These are phyloP conservation scores for Tetranychus cinnabarinus DNA, from an alignment of 1,140 invertebrate genomes.

Conservation along the genomic window DNA sequence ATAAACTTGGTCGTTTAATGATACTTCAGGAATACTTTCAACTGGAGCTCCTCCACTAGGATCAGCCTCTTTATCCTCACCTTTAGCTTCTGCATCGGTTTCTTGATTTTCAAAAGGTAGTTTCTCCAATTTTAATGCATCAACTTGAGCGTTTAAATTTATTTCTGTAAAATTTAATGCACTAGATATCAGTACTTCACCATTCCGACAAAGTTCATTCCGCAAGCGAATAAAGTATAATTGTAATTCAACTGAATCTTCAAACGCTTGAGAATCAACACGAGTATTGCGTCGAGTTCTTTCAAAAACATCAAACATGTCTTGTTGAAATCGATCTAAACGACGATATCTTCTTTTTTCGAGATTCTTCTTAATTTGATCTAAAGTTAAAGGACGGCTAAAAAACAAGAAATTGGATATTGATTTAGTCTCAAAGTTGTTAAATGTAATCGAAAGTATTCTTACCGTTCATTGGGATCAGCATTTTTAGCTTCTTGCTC, in stretches of 20 bases:
- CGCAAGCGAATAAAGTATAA: slow-evolving; percentile 54
- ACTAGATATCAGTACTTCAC: slow-evolving; percentile 56
- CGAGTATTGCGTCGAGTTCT: slow-evolving; percentile 58
- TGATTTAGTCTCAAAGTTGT: neutral
- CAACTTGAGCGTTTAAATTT: slow-evolving; percentile 43
- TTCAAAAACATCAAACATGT: slow-evolving; percentile 80
- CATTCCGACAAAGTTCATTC: slow-evolving; percentile 43
- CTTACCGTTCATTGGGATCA: neutral
- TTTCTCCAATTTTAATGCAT: slow-evolving; percentile 49
- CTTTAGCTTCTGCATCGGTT: slow-evolving; percentile 35
- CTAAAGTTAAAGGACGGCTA: slow-evolving; percentile 21
- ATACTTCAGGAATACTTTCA: slow-evolving; percentile 24
- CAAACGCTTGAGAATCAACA: slow-evolving; percentile 69
- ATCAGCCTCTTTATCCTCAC: slow-evolving; percentile 10
- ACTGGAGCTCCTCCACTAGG: slow-evolving; percentile 5
- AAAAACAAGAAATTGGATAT: neutral
- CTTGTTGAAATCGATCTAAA: slow-evolving; percentile 84
- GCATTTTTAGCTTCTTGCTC: slow-evolving; percentile 40
- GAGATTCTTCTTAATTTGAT: slow-evolving; percentile 28
- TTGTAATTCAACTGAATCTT: slow-evolving; percentile 82
- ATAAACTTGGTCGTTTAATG: slow-evolving; percentile 45
- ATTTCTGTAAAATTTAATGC: slow-evolving; percentile 53
- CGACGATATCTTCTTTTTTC: slow-evolving; percentile 57
- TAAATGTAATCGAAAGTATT: neutral
- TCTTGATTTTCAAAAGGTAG: slow-evolving; percentile 38